Evolutionary conservation across 2,797 vertebrate genomes (phyloP).

Genomic region (Manis javanica): DNA sequence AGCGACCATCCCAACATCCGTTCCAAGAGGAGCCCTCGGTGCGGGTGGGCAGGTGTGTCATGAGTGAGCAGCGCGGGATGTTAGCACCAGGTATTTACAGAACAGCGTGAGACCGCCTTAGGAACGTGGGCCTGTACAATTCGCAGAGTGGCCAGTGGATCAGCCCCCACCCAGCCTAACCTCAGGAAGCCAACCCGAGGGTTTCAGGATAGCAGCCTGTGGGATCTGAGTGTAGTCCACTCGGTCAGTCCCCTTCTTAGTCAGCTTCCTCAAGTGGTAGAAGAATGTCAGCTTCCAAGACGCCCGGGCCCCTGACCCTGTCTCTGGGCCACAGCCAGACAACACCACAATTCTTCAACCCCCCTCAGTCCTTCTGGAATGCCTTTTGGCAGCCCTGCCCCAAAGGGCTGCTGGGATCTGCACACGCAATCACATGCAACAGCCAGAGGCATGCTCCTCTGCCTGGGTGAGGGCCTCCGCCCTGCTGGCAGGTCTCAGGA

Average conservation of each 20-base stretch:
- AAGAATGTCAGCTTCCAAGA: neutral
- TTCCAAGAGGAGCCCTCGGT: neutral
- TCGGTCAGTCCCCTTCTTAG: neutral
- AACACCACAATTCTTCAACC: neutral
- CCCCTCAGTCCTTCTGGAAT: constrained; percentile 31
- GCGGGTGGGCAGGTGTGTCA: neutral
- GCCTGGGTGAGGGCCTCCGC: neutral
- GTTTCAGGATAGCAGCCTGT: neutral
- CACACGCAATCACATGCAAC: constrained; percentile 68
- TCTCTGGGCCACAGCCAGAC: constrained; percentile 1
- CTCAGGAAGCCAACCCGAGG: neutral
- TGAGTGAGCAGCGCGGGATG: neutral
- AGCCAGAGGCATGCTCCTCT: constrained; percentile 59
- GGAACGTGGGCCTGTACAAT: neutral
- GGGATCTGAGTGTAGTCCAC: neutral
- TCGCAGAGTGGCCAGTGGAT: constrained; percentile 5
- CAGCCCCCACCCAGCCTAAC: neutral
- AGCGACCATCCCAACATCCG: constrained; percentile 36
- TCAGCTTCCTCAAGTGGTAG: neutral
- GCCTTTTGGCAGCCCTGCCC: constrained; percentile 32
- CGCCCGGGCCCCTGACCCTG: neutral
- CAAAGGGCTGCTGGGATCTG: constrained; percentile 47
- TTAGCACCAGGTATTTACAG: constrained; percentile 83
- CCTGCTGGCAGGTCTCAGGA: constrained; percentile 58
- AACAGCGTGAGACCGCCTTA: constrained; percentile 64